These are phyloP conservation scores for Halcyon badia DNA, from an alignment of 2,797 vertebrate genomes.

Conservation along the genomic window DNA sequence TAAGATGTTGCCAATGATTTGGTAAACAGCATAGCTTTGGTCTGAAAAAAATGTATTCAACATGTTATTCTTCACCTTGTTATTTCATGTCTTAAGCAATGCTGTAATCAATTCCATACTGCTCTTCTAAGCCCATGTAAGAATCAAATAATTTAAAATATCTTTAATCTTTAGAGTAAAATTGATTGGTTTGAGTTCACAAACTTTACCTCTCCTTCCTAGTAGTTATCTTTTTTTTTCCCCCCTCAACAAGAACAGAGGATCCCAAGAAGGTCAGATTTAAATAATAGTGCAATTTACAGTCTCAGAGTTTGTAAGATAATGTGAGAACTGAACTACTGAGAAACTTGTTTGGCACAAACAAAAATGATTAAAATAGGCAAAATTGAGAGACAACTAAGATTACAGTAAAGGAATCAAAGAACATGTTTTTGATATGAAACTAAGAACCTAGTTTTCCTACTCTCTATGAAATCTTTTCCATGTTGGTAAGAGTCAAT, in stretches of 20 bases:
- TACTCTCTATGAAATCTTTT: neutral
- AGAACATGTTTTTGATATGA: neutral
- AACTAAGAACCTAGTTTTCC: neutral
- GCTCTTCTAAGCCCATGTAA: neutral
- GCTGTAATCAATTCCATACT: neutral
- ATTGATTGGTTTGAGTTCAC: too few relatives aligned
- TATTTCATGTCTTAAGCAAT: constrained; percentile 10
- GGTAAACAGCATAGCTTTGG: constrained; percentile 21
- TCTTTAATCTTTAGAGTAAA: neutral
- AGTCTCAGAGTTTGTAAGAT: neutral
- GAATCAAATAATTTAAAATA: constrained; percentile 4
- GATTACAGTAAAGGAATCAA: neutral
- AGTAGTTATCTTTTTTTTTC: too few relatives aligned
- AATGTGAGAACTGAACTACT: neutral
- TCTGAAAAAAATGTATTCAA: neutral
- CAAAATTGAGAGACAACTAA: neutral
- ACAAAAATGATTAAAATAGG: neutral
- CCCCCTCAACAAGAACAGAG: neutral
- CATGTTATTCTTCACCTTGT: neutral
- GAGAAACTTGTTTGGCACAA: neutral
- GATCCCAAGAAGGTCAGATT: neutral
- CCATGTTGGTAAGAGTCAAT: neutral
- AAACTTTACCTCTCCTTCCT: too few relatives aligned
- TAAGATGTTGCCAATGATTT: constrained; percentile 54
- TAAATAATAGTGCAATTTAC: neutral